Evolutionary conservation across 2,888 invertebrate genomes (phyloP), one percentile per base, ranked within the genome.

Genomic region (Drosophila pseudotalamancana): DNA sequence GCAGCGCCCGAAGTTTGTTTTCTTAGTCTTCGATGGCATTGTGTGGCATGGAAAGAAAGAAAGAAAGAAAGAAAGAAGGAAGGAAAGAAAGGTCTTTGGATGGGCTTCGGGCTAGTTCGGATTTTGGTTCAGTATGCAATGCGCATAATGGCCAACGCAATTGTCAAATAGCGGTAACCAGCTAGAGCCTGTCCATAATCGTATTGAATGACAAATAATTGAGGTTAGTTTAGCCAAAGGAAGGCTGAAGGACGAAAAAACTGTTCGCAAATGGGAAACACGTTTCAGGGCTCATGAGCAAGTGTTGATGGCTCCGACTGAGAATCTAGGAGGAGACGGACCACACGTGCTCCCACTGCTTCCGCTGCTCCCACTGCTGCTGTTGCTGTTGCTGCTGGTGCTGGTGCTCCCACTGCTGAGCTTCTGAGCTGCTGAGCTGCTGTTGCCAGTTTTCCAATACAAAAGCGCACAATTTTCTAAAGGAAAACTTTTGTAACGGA

Each of bases 401-500:
- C n/a, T n/a, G n/a, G n/a, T n/a, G n/a, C n/a, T n/a, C n/a, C n/a
- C n/a, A n/a, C n/a, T n/a, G n/a, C n/a, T n/a, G n/a, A n/a, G n/a
- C n/a, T n/a, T n/a, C n/a, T n/a, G n/a, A n/a, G n/a, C n/a, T n/a
- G n/a, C 57, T 59, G 55, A 63, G 75, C 55, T 61, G 59, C 63
- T 53, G 63, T 31, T 74, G 62, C 72, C 70, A 61, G 76, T 67
- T 67, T 56, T 65, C 53, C 73, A 76, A 83, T 83, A 83, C 83
- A 83, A 83, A 83, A 76, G 83, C 72, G 76, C 71, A 85, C 67
- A 83, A 83, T 83, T 83, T 83, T 83, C 80, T 85, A 83, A 83
- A 85, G 86, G 69, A 85, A 82, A 83, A 85, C 86, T 85, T 84
- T 82, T 81, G 86, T 82, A 80, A 83, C 83, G 82, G 85, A 82